These are phyloP conservation scores for Acleris sparsana DNA, from an alignment of 2,888 invertebrate genomes.

Conservation along the genomic window DNA sequence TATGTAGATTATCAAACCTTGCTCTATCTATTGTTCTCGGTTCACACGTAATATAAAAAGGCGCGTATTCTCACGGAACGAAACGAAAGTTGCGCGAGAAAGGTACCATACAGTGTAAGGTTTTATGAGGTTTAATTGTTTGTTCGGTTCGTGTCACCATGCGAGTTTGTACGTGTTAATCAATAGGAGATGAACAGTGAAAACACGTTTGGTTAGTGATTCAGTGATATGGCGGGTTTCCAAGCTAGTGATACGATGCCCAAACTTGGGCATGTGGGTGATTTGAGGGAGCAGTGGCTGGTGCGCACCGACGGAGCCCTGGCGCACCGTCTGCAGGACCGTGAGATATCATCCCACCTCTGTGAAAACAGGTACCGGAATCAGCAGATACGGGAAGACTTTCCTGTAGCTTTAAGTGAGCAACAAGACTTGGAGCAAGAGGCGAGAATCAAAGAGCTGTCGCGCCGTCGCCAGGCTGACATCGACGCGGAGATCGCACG, in stretches of 20 bases:
- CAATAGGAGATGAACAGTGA: constrained; percentile 47
- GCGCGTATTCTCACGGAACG: constrained; percentile 67
- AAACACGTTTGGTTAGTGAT: constrained; percentile 7
- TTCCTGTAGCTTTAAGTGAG: constrained; percentile 74
- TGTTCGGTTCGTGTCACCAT: constrained; percentile 38
- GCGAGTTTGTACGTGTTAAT: constrained; percentile 47
- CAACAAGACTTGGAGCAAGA: constrained; percentile 74
- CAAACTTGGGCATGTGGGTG: constrained; percentile 76
- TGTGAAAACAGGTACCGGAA: constrained; percentile 77
- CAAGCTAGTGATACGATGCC: constrained; percentile 77
- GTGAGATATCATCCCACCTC: constrained; percentile 77
- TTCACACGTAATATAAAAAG: constrained; percentile 72
- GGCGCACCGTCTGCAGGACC: constrained; percentile 76
- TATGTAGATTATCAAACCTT: constrained; percentile 70
- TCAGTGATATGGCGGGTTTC: constrained; percentile 63
- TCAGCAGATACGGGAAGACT: constrained; percentile 79
- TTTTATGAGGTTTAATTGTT: constrained; percentile 38
- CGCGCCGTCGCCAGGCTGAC: constrained; percentile 73
- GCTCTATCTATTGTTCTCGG: constrained; percentile 68
- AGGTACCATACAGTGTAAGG: constrained; percentile 51
- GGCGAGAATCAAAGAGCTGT: constrained; percentile 61
- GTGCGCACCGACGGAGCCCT: constrained; percentile 77
- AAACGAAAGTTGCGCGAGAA: constrained; percentile 69
- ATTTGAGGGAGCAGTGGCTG: constrained; percentile 77
- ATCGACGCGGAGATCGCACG: constrained; percentile 76